Conservation (phyloP, 2,797 vertebrate species). For the Percopsis omiscomaycus region DNA sequence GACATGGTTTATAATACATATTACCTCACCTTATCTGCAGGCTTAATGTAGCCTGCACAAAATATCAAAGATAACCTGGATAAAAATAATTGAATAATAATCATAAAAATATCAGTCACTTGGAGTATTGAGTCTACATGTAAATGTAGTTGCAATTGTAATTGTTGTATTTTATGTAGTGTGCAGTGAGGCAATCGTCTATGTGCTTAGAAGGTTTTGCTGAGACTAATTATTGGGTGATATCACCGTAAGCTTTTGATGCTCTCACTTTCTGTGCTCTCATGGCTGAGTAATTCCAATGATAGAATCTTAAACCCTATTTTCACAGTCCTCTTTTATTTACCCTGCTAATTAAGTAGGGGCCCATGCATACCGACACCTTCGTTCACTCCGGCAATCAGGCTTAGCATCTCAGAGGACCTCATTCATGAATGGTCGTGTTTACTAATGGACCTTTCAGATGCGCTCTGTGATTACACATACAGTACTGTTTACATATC, state of each 20-base stretch:
- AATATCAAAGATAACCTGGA: constrained; percentile 42
- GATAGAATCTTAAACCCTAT: constrained; percentile 69
- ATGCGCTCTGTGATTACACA: constrained; percentile 44
- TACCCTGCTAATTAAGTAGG: constrained; percentile 66
- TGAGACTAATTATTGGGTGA: constrained; percentile 70
- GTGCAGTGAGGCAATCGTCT: constrained; percentile 45
- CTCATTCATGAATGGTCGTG: constrained; percentile 39
- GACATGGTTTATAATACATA: constrained; percentile 41
- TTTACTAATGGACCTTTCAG: constrained; percentile 39
- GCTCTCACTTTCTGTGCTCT: constrained; percentile 55
- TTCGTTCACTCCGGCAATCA: constrained; percentile 45
- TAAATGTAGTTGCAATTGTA: constrained; percentile 22
- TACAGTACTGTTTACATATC: constrained; percentile 35
- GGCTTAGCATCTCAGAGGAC: constrained; percentile 30
- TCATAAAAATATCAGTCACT: constrained; percentile 11
- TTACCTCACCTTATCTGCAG: constrained; percentile 49
- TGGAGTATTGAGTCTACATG: constrained; percentile 23
- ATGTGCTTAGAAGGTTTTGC: constrained; percentile 49
- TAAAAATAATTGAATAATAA: background rate
- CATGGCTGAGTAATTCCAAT: constrained; percentile 64
- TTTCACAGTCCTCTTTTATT: constrained; percentile 66
- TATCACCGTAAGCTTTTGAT: constrained; percentile 55
- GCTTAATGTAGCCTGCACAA: constrained; percentile 33
- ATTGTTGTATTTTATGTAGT: constrained; percentile 20
- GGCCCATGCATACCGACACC: constrained; percentile 29